phyloP scores from a whole-genome alignment of 2,113 vertebrate genomes.

The Pithys albifrons region DNA sequence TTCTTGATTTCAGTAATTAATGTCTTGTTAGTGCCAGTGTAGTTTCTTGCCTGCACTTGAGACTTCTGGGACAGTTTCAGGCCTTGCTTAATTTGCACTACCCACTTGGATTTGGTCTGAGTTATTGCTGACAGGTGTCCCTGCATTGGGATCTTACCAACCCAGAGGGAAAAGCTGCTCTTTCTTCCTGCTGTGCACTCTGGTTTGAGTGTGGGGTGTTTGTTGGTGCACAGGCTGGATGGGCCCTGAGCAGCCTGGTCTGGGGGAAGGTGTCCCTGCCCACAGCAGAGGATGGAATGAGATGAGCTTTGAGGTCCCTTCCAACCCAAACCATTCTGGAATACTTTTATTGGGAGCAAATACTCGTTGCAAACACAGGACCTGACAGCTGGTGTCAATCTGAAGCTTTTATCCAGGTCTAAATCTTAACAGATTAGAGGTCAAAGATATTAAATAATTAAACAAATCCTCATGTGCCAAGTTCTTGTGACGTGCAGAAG shows the following conservation, averaged over 20 bases:
- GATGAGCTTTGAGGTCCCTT: not conserved
- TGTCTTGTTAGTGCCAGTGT: not conserved
- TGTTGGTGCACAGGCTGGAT: not conserved
- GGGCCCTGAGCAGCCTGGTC: not conserved
- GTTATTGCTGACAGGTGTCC: not conserved
- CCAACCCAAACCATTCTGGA: not conserved
- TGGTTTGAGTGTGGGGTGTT: not conserved
- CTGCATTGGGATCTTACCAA: not conserved
- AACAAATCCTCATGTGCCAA: not conserved
- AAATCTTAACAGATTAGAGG: not conserved
- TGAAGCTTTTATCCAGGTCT: not conserved
- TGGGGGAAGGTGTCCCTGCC: not conserved
- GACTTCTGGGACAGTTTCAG: not conserved
- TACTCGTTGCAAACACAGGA: accelerated
- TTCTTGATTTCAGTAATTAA: not conserved
- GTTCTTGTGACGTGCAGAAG: not conserved
- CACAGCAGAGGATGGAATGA: not conserved
- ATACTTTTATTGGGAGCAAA: not conserved
- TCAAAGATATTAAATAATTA: not conserved
- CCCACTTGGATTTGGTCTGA: not conserved
- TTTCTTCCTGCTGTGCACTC: not conserved
- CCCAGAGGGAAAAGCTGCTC: not conserved
- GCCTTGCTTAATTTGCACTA: not conserved
- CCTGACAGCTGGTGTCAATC: not conserved
- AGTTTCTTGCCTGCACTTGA: not conserved